Conservation (phyloP, 2,888 invertebrate species). For the Caenorhabditis doughertyi region DNA sequence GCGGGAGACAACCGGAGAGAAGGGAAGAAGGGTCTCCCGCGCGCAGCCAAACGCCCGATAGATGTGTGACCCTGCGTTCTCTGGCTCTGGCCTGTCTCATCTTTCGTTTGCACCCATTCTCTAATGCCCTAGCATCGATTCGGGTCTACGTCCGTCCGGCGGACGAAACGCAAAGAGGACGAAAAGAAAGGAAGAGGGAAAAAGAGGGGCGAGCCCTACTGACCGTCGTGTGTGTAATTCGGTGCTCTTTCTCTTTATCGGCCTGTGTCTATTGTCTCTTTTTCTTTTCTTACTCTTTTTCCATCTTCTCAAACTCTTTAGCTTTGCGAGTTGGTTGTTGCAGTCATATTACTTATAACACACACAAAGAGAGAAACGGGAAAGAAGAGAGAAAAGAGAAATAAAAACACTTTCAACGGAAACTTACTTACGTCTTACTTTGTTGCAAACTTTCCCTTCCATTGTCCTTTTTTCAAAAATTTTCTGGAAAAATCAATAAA, state of each 20-base stretch:
- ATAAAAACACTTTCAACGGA: slow-evolving; percentile 59
- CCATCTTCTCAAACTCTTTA: slow-evolving; percentile 22
- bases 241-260: slow-evolving; percentile 53
- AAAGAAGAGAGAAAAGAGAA: slow-evolving; percentile 36
- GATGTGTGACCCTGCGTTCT: slow-evolving; percentile 63
- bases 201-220: slow-evolving; percentile 52
- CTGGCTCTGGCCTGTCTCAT: slow-evolving; percentile 62
- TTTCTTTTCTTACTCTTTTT: slow-evolving; percentile 30
- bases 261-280: slow-evolving; percentile 46
- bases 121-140: slow-evolving; percentile 64
- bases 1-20: slow-evolving; percentile 11
- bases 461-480: neutral
- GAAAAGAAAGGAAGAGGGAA: slow-evolving; percentile 8
- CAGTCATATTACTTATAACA: slow-evolving; percentile 64
- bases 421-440: slow-evolving; percentile 55
- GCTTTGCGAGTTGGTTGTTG: slow-evolving; percentile 44
- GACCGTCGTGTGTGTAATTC: slow-evolving; percentile 65
- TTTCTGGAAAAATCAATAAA: neutral
- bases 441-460: slow-evolving; percentile 24
- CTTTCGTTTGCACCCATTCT: slow-evolving; percentile 64
- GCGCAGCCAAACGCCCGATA: slow-evolving; percentile 50
- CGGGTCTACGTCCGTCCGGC: slow-evolving; percentile 49
- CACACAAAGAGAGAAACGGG: slow-evolving; percentile 42
- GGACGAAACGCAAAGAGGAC: slow-evolving; percentile 32
- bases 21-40: slow-evolving; percentile 17